Evolutionary conservation across 2,888 invertebrate species (phyloP).

Genomic region (Sturmia bella): DNA sequence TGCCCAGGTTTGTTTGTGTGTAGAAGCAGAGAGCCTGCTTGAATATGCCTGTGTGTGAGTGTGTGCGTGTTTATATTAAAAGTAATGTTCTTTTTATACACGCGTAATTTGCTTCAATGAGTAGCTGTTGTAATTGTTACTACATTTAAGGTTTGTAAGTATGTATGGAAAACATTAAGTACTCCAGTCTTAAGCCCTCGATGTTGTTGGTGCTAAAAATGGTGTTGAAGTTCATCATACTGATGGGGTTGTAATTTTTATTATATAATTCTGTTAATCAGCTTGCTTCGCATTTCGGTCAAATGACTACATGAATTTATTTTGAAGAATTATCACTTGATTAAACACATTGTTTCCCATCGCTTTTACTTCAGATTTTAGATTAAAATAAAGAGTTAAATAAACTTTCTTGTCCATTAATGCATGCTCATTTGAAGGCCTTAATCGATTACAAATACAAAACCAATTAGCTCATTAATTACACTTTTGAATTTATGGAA

Average conservation of each 20-base stretch:
- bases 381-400: no score
- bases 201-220: background rate
- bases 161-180: slow-evolving; percentile 58
- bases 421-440: no score
- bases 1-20: background rate
- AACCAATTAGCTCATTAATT: no score
- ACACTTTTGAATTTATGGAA: no score
- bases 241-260: slow-evolving; percentile 22
- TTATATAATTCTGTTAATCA: slow-evolving; percentile 22
- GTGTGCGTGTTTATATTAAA: slow-evolving; percentile 14
- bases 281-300: slow-evolving; percentile 16
- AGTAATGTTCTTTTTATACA: slow-evolving; percentile 59
- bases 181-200: slow-evolving; percentile 35
- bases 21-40: no score
- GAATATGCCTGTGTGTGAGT: background rate
- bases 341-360: slow-evolving; percentile 63
- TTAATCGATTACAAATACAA: no score
- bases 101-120: slow-evolving; percentile 63
- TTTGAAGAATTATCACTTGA: slow-evolving; percentile 64
- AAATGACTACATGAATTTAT: slow-evolving; percentile 26
- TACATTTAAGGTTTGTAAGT: background rate
- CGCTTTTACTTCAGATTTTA: no score
- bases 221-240: slow-evolving; percentile 24
- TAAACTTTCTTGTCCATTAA: no score
- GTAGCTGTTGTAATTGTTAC: slow-evolving; percentile 64